phyloP scores from a whole-genome alignment of 2,888 invertebrate genomes.

The Helleia helle region DNA sequence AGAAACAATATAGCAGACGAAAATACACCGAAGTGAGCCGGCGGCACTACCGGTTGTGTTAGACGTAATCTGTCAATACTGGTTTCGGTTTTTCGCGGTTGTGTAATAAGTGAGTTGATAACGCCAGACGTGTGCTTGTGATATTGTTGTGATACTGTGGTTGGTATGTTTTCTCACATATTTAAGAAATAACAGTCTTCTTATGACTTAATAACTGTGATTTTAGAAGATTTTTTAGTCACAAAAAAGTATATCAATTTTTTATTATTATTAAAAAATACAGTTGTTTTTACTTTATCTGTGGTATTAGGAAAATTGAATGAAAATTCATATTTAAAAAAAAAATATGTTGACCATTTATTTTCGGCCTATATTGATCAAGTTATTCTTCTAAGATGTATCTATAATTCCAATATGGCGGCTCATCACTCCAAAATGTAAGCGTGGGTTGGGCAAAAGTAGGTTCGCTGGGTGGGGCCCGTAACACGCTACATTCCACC shows the following conservation, averaged over 20 bases:
- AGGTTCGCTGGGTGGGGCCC: not conserved
- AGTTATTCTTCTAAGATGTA: not conserved
- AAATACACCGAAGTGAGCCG: conserved; percentile 47
- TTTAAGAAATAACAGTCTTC: too few relatives aligned
- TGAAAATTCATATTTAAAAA: too few relatives aligned
- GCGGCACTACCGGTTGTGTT: conserved; percentile 1
- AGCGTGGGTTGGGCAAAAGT: not conserved
- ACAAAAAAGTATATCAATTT: too few relatives aligned
- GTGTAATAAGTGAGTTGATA: too few relatives aligned
- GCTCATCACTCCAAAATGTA: not conserved
- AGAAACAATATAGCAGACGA: conserved; percentile 29
- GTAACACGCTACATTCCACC: not conserved
- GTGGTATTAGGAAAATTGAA: too few relatives aligned
- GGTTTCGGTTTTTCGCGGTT: conserved; percentile 4
- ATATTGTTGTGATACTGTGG: too few relatives aligned
- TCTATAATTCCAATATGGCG: not conserved
- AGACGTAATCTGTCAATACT: not conserved
- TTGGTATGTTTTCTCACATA: too few relatives aligned
- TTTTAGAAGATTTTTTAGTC: too few relatives aligned
- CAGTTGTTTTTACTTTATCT: too few relatives aligned
- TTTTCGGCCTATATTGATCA: not conserved
- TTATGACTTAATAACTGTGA: too few relatives aligned
- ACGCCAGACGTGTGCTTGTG: not conserved
- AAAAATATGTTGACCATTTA: too few relatives aligned
- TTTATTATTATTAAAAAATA: too few relatives aligned